phyloP scores from a whole-genome alignment of 2,888 invertebrate genomes.

The Xanthostigma xanthostigma region DNA sequence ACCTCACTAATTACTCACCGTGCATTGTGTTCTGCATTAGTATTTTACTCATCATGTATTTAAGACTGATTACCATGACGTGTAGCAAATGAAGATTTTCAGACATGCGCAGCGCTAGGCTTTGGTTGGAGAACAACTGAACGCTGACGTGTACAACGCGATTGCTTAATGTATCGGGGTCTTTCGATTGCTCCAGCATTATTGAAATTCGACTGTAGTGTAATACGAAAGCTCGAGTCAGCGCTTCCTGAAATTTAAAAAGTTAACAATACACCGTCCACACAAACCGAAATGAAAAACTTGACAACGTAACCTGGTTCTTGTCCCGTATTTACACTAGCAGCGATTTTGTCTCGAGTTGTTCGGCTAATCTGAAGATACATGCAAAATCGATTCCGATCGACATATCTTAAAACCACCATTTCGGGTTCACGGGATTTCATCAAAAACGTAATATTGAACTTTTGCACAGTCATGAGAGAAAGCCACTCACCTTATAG shows the following conservation, averaged over 20 bases:
- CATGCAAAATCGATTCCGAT: background rate
- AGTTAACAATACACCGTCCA: slow-evolving; percentile 1
- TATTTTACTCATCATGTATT: slow-evolving; percentile 87
- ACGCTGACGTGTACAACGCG: slow-evolving; percentile 96
- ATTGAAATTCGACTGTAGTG: slow-evolving; percentile 92
- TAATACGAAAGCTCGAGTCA: slow-evolving; percentile 87
- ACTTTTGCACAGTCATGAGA: background rate
- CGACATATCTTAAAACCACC: too few species aligned
- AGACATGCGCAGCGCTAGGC: slow-evolving; percentile 79
- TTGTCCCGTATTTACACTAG: background rate
- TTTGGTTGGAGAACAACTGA: slow-evolving; percentile 88
- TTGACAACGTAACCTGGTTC: background rate
- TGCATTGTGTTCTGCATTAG: slow-evolving; percentile 76
- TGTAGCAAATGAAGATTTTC: slow-evolving; percentile 78
- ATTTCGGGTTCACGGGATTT: too few species aligned
- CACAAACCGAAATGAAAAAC: background rate
- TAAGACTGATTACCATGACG: slow-evolving; percentile 82
- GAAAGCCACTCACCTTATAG: slow-evolving; percentile 67
- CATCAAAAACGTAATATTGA: background rate
- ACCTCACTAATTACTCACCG: slow-evolving; percentile 33
- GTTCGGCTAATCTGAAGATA: background rate
- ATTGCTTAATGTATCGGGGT: slow-evolving; percentile 86
- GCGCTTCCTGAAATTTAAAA: slow-evolving; percentile 52
- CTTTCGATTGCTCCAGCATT: slow-evolving; percentile 70
- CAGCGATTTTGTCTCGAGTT: background rate